Conservation (phyloP, 1,140 invertebrate species). For the Laupala kohalensis region DNA sequence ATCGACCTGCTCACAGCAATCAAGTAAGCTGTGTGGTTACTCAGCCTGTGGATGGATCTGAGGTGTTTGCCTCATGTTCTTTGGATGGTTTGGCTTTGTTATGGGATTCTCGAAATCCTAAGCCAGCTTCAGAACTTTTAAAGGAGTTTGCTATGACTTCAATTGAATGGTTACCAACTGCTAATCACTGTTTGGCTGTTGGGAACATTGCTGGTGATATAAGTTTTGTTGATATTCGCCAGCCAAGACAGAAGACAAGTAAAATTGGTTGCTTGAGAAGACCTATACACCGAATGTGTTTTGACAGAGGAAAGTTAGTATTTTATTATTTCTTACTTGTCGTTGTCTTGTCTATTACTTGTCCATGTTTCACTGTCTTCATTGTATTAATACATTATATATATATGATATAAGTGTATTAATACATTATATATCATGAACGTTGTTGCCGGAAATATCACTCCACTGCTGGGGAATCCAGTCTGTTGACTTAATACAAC, state of each 20-base stretch:
- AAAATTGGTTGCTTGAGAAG: background rate
- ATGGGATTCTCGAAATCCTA: slow-evolving; percentile 19
- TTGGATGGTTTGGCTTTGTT: slow-evolving; percentile 18
- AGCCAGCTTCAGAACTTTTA: slow-evolving; percentile 18
- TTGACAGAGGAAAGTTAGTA: background rate
- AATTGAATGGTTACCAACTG: background rate
- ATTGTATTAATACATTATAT: no score
- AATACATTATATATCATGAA: no score
- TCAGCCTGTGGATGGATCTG: slow-evolving; percentile 3
- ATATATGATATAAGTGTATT: no score
- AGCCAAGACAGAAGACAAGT: background rate
- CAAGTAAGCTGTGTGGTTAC: slow-evolving; percentile 15
- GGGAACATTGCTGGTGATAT: background rate
- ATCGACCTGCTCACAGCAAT: slow-evolving; percentile 16
- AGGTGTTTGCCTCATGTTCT: slow-evolving; percentile 18
- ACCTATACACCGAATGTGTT: slow-evolving; percentile 2
- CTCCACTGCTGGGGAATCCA: no score
- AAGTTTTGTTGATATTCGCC: background rate
- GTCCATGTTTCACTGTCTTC: no score
- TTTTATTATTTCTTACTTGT: no score
- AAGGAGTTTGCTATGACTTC: background rate
- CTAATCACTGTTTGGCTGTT: background rate
- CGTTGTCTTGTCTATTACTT: no score
- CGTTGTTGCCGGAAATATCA: no score
- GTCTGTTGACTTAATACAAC: no score